phyloP scores from a whole-genome alignment of 2,113 vertebrate species.

The Reinhardtius hippoglossoides region DNA sequence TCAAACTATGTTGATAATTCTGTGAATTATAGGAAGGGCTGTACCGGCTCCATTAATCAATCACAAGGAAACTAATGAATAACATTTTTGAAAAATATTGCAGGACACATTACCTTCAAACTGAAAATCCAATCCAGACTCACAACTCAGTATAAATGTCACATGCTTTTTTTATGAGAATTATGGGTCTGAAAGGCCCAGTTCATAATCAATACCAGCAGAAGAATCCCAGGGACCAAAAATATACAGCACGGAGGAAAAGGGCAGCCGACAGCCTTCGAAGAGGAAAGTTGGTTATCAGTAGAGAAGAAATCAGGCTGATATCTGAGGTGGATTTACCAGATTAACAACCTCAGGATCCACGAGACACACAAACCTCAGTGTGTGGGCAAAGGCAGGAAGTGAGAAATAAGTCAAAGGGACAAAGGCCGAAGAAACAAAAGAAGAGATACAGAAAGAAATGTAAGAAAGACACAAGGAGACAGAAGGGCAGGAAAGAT shows the following conservation, averaged over 20 bases:
- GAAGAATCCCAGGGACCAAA: slow-evolving; percentile 45
- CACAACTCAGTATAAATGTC: neutral
- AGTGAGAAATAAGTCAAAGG: slow-evolving; percentile 34
- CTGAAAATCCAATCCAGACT: neutral
- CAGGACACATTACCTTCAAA: no score
- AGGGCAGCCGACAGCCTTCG: neutral
- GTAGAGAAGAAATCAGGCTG: slow-evolving; percentile 49
- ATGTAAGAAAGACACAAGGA: neutral
- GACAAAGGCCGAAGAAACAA: slow-evolving; percentile 14
- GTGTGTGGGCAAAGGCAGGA: slow-evolving; percentile 37
- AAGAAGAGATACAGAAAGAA: slow-evolving; percentile 23
- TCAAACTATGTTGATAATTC: neutral
- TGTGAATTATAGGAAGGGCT: neutral
- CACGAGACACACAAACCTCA: slow-evolving; percentile 36
- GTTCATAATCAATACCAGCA: slow-evolving; percentile 46
- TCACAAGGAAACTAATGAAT: neutral
- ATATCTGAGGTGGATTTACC: slow-evolving; percentile 72
- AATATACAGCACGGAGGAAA: slow-evolving; percentile 27
- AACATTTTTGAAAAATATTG: neutral
- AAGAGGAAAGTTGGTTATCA: slow-evolving; percentile 59
- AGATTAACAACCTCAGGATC: slow-evolving; percentile 70
- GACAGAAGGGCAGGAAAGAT: neutral
- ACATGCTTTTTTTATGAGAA: slow-evolving; percentile 18
- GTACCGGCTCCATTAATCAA: neutral
- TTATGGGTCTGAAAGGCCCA: neutral